A percentile compares a stretch with the other conserved stretches of the same genome.
Evolutionary conservation across 2,888 invertebrate species (phyloP).

Genomic region (Cryptocheilus praepositus): DNA sequence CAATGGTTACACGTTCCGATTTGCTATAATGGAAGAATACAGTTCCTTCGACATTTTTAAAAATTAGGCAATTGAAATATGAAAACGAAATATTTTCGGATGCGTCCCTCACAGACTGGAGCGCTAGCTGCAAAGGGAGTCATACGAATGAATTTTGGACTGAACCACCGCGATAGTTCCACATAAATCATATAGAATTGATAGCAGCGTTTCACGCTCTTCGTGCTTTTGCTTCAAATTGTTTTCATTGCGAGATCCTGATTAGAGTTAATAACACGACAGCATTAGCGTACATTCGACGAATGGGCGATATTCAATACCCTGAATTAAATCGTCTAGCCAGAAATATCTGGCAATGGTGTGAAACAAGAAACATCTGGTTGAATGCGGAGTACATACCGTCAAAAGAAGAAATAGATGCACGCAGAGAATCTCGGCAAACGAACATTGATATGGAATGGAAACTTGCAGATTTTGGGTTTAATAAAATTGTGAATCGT

Average conservation of each 20-base stretch:
- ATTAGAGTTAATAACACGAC: no score
- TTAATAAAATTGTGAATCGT: slow-evolving; percentile 2
- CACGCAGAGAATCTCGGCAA: slow-evolving; percentile 20
- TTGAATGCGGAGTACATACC: slow-evolving; percentile 26
- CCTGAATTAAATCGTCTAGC: slow-evolving; percentile 30
- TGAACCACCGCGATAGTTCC: slow-evolving; percentile 14
- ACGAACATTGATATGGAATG: slow-evolving; percentile 25
- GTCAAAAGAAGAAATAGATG: no score
- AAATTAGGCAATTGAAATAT: slow-evolving; percentile 15
- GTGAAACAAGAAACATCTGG: slow-evolving; percentile 1
- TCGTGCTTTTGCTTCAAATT: slow-evolving; percentile 20
- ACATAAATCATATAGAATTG: slow-evolving; percentile 23
- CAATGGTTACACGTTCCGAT: slow-evolving; percentile 11
- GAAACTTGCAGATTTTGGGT: slow-evolving; percentile 19
- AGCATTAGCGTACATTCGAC: slow-evolving; percentile 22
- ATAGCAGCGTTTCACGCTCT: slow-evolving; percentile 21
- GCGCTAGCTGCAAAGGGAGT: slow-evolving; percentile 13
- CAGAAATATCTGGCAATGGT: slow-evolving; percentile 23
- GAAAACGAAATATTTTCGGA: slow-evolving; percentile 20
- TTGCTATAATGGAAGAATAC: slow-evolving; percentile 25
- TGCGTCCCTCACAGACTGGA: no score
- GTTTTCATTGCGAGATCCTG: slow-evolving; percentile 21
- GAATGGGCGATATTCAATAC: slow-evolving; percentile 20
- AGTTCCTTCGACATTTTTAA: neutral
- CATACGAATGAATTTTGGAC: slow-evolving; percentile 13